Base-by-base conservation (phyloP, 1,140 invertebrate genomes). In the Phymastichus coffea region DNA sequence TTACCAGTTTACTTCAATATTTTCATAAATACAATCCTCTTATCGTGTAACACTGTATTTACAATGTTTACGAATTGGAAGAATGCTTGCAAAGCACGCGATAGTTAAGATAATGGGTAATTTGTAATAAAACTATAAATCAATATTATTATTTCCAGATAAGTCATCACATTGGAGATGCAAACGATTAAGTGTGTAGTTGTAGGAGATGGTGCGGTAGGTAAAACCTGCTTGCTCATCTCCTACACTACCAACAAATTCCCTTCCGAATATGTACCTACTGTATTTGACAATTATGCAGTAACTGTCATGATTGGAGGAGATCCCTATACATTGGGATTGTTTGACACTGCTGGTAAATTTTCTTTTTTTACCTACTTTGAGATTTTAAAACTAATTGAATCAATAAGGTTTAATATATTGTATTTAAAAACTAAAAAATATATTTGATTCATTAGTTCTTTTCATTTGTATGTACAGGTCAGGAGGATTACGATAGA, bases 111-210 rank as follows among this genome's bases (percentile, higher is more conserved):
- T n/a, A n/a, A n/a, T n/a, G n/a, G n/a, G n/a, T n/a, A n/a, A n/a
- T n/a, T n/a, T n/a, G n/a, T n/a, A n/a, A n/a, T n/a, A n/a, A n/a
- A n/a, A n/a, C n/a, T n/a, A n/a, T n/a, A n/a, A n/a, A n/a, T n/a
- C n/a, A n/a, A n/a, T n/a, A n/a, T 33, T 12, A 33, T 47, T 48
- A 20, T 49, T 56, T 61, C 15, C 22, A 56, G 47, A 47, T 61
- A 63, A 54, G 23, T 30, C n/a, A 52, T 20, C 38, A 33, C 47
- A 84, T 52, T 62, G 48, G 84, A 77, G 63, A 98, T 98, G 96
- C 95, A 98, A 84, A 98, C 96, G 44, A 98, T 99, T 74, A 99
- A 99, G 81, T 98, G 96, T 85, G 96, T 98, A 59, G 96, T 98
- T 57, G 95, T 98, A 43, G 95, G 95, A 15, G 94, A 97, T 81